Evolutionary conservation across 2,888 invertebrate genomes (phyloP), one percentile per base, ranked within the genome.

Genomic region (Aquatica leii): DNA sequence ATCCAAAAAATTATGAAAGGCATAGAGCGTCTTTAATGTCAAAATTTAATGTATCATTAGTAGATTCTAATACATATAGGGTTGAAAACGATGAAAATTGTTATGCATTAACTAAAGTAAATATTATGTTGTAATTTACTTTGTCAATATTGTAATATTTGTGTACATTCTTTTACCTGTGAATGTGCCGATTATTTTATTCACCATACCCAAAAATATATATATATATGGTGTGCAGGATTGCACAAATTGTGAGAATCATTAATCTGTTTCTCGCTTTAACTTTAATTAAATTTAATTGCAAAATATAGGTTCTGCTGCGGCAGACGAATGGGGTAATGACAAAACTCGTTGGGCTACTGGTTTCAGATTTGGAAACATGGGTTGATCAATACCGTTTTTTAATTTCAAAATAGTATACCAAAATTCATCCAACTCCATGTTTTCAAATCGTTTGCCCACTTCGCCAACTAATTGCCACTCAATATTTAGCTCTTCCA

Each of bases 241-340:
- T 8, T 8, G 37, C 9, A 37, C 37, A 9, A 37, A 37, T 12
- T 46, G 46, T 14, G 12, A 15, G 12, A 8, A 46, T 5, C 5
- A 3, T 6, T 14, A 46, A 15, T 15, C 11, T 46, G 17, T 46
- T 46, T 46, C 46, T 2, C 3, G 5, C 17, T 14, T 8, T 4
- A 17, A 18, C 6, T 46, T 46, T 46, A 8, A 46, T 46, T 46
- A 46, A 15, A 46, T 46, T 15, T 9, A 46, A 5, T 14, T 46
- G 46, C 17, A 17, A 46, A 14, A 46, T 15, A 3, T 15, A 2
- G 3, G 15, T 14, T 46, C 18, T 2, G 15, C 17, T n/a, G n/a
- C 46, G 17, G 46, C 46, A n/a, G 46, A 46, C 3, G 46, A 46
- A 18, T 46, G 46, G 8, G 46, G 14, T 2, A 46, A 46, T 6